These are phyloP conservation scores for Hippocampus guttulatus DNA, from an alignment of 2,113 vertebrate species.

Conservation along the genomic window DNA sequence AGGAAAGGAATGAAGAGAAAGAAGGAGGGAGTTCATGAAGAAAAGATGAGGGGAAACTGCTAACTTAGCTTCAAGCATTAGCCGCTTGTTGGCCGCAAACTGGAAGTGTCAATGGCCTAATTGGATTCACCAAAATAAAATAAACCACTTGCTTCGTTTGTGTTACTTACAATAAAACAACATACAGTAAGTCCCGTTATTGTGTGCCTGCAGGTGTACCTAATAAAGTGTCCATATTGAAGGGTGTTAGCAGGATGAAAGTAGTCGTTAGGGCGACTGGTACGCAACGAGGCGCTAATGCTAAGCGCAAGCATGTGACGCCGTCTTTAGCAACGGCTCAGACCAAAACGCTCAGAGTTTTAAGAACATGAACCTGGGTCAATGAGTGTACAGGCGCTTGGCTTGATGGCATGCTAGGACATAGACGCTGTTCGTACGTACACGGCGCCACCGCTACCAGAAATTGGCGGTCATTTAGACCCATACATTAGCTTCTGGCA, in stretches of 20 bases:
- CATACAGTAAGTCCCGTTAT: too few species aligned
- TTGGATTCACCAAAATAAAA: too few species aligned
- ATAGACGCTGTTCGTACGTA: too few species aligned
- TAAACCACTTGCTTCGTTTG: background rate
- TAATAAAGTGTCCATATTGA: background rate
- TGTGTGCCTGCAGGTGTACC: background rate
- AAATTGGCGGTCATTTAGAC: too few species aligned
- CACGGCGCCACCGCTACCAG: too few species aligned
- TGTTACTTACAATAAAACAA: background rate
- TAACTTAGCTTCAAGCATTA: background rate
- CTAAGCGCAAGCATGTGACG: slow-evolving; percentile 5
- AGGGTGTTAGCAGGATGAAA: background rate
- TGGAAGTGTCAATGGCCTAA: too few species aligned
- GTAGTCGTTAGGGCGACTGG: background rate
- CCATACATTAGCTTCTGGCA: too few species aligned
- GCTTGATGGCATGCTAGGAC: background rate
- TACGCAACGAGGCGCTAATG: slow-evolving; percentile 3
- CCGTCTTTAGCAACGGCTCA: background rate
- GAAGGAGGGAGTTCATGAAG: too few species aligned
- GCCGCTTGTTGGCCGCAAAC: too few species aligned
- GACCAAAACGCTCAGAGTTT: background rate
- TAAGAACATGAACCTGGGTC: background rate
- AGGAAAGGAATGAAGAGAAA: too few species aligned
- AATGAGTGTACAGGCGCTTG: background rate
- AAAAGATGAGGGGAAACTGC: background rate